These are phyloP conservation scores for Gracilinanus agilis DNA, from an alignment of 2,113 vertebrate genomes.

Conservation along the genomic window DNA sequence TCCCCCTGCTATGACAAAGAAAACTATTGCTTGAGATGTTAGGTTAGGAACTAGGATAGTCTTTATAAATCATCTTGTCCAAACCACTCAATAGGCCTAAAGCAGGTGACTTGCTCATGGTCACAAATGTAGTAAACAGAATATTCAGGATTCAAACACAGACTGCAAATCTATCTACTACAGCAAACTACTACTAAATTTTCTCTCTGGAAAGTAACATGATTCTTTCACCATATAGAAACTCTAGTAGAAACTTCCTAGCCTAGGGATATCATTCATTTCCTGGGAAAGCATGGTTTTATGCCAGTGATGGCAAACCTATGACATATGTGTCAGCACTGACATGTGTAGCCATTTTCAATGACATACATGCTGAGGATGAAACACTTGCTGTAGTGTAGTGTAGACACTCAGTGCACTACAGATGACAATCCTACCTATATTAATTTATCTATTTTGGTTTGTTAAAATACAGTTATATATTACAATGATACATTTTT, in stretches of 20 bases:
- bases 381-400: no score
- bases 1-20: background rate
- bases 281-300: background rate
- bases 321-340: no score
- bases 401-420: no score
- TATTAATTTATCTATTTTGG: no score
- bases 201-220: slow-evolving; percentile 3
- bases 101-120: background rate
- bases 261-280: background rate
- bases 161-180: background rate
- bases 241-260: background rate
- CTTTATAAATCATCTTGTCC: background rate
- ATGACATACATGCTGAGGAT: no score
- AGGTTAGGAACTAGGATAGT: background rate
- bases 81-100: background rate
- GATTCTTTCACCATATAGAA: background rate
- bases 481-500: no score
- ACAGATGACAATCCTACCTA: no score
- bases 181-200: background rate
- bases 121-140: background rate
- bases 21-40: background rate
- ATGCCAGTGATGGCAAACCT: no score
- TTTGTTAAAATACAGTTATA: no score
- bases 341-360: no score
- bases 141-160: background rate